Base-by-base conservation (phyloP, 2,888 invertebrate genomes). In the Drosophila demipolita region DNA sequence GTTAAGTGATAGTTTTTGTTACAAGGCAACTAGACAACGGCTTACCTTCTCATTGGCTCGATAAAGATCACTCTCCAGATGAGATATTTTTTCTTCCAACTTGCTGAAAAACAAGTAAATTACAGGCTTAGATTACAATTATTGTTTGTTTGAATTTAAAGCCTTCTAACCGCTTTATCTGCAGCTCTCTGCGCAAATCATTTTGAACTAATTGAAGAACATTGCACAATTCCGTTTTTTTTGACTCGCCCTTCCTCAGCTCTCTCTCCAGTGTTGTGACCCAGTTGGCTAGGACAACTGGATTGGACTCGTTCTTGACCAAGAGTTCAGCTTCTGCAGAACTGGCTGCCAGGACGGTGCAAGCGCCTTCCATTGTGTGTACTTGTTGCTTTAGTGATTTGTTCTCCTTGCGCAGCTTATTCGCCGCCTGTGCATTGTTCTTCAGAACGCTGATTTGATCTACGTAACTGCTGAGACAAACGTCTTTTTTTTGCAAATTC, bases 251-350 rank as follows among this genome's bases (percentile, higher is more conserved):
- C 26, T 93, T 92, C 15, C 94, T 87, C 26, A 94, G 83, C 80
- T 94, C 94, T 26, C 95, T 94, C 92, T 96, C 96, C 23, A 96
- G 93, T 15, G 95, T 94, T 0, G 94, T 94, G 0, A 95, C 95
- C 86, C 95, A 95, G 1, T 94, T 94, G 32, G 94, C 94, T 9
- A 96, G 91, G 0, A 95, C 94, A n/a, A 94, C 91, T 0, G 94
- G 91, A 92, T 95, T 95, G 0, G 92, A 93, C 83, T 95, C 95
- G 17, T 94, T 94, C 70, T 94, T 92, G 2, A 96, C 87, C 93
- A 96, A 94, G 60, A 94, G 94, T 33, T 95, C 95, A 0, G 95
- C 95, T 67, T 96, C 95, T 0, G 94, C 94, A 45, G 93, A 92
- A 0, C 95, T 94, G 0, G 95, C 95, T 54, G 94, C 93, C 26